phyloP scores from a whole-genome alignment of 2,888 invertebrate genomes.

The Sphaeridia pumilis region DNA sequence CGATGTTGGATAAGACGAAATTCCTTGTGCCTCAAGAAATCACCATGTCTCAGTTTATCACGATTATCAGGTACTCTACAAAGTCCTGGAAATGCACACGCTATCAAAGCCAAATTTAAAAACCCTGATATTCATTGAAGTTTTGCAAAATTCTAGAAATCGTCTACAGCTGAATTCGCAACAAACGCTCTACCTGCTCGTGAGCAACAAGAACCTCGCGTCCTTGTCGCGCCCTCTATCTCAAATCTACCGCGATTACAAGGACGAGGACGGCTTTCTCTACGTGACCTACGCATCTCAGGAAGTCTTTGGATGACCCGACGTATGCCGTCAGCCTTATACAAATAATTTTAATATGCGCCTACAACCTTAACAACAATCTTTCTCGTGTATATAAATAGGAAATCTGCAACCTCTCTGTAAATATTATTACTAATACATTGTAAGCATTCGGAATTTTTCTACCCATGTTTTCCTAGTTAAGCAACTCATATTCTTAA shows the following conservation, averaged over 20 bases:
- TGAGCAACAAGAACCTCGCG: constrained; percentile 69
- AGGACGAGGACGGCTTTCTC: constrained; percentile 72
- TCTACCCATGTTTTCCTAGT: no score
- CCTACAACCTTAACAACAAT: no score
- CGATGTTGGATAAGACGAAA: constrained; percentile 68
- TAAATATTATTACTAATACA: no score
- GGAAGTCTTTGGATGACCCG: constrained; percentile 65
- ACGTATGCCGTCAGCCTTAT: no score
- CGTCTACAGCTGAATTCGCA: constrained; percentile 51
- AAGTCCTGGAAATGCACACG: background rate
- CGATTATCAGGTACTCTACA: constrained; percentile 61
- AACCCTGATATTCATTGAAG: background rate
- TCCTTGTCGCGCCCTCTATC: constrained; percentile 68
- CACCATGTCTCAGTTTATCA: constrained; percentile 75
- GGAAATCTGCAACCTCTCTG: no score
- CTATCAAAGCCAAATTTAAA: background rate
- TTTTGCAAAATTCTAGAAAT: constrained; percentile 41
- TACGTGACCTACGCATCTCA: constrained; percentile 83
- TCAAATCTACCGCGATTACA: constrained; percentile 64
- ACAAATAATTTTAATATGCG: no score
- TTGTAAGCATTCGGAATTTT: no score
- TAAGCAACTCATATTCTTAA: no score
- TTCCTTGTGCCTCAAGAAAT: constrained; percentile 81
- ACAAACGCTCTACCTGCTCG: constrained; percentile 68
- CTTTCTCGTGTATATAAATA: no score